Percentiles rank a stretch among this genome's conserved stretches.
phyloP scores from a whole-genome alignment of 2,113 vertebrate species.

The Danio rerio region DNA sequence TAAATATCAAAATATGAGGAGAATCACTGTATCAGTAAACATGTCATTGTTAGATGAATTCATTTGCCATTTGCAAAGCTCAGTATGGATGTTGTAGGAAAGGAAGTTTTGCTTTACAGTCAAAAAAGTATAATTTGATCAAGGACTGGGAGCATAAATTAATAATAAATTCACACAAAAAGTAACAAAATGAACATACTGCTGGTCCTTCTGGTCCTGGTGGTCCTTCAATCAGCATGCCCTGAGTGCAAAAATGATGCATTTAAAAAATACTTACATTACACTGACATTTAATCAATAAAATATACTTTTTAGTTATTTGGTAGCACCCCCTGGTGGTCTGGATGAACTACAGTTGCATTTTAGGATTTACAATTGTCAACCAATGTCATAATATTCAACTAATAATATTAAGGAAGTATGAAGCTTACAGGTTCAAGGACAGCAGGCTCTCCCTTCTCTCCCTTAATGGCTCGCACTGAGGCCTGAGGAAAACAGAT shows the following conservation, averaged over 20 bases:
- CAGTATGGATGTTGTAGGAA: neutral
- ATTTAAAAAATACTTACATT: neutral
- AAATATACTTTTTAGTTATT: neutral
- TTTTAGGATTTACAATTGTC: neutral
- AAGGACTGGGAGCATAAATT: neutral
- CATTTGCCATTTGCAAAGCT: neutral
- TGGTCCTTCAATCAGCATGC: conserved; percentile 89
- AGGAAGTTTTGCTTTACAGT: neutral
- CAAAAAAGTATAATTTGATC: neutral
- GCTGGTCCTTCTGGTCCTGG: conserved; percentile 88
- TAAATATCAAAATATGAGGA: neutral
- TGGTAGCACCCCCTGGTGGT: conserved; percentile 7
- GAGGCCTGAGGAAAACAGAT: conserved; percentile 85
- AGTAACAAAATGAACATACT: conserved; percentile 73
- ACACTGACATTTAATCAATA: neutral
- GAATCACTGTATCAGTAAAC: neutral
- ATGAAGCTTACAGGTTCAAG: conserved; percentile 86
- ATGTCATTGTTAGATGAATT: no score
- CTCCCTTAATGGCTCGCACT: conserved; percentile 85
- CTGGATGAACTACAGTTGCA: neutral
- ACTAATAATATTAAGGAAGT: neutral
- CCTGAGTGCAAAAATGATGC: conserved; percentile 68
- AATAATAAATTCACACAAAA: neutral
- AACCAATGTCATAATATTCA: neutral
- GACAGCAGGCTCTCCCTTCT: conserved; percentile 89